Evolutionary conservation across 2,888 invertebrate genomes (phyloP).

Genomic region (Tiphia femorata): DNA sequence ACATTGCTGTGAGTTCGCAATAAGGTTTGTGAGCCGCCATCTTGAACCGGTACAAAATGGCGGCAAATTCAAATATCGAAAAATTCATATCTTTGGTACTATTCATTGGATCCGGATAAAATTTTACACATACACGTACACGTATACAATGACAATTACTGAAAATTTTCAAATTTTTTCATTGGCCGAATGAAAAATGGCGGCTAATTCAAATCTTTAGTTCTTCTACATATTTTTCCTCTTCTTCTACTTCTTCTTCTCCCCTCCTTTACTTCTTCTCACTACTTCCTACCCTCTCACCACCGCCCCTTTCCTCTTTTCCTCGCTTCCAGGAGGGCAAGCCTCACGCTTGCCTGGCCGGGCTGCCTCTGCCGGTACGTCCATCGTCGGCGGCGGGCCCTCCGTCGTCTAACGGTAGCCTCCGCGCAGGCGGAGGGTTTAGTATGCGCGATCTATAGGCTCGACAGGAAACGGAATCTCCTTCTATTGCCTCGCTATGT

Average conservation of each 20-base stretch:
- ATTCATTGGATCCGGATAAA: too few species aligned
- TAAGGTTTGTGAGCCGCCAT: too few species aligned
- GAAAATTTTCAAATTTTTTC: too few species aligned
- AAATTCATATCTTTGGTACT: too few species aligned
- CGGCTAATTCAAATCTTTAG: not conserved
- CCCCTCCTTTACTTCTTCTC: not conserved
- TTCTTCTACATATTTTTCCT: not conserved
- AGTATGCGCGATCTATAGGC: constrained; percentile 62
- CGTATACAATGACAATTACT: too few species aligned
- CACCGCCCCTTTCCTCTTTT: not conserved
- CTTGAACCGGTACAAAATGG: too few species aligned
- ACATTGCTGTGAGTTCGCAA: too few species aligned
- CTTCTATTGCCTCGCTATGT: constrained; percentile 60
- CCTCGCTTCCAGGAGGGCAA: not conserved
- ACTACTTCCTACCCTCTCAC: not conserved
- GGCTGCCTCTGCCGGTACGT: not conserved
- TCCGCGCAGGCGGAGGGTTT: constrained; percentile 51
- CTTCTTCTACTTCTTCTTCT: not conserved
- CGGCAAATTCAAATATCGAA: too few species aligned
- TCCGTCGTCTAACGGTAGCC: constrained; percentile 49
- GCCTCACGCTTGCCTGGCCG: not conserved
- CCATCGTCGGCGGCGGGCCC: constrained; percentile 6
- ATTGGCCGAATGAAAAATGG: too few species aligned
- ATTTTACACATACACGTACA: too few species aligned
- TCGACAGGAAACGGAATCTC: constrained; percentile 63